phyloP scores from a whole-genome alignment of 1,140 invertebrate species.

The Pogonomyrmex barbatus region DNA sequence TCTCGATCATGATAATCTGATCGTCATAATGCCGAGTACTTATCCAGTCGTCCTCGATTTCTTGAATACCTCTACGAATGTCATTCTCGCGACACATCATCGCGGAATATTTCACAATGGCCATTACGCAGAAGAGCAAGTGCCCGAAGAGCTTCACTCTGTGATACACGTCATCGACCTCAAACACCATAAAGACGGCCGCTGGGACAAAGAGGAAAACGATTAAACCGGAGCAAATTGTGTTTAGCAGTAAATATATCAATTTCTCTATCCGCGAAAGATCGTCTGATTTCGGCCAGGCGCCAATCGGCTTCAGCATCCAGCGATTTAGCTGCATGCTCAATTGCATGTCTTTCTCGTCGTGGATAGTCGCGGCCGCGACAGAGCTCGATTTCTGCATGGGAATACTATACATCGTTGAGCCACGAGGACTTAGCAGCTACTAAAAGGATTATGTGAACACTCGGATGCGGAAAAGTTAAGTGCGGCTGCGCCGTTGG shows the following conservation, averaged over 20 bases:
- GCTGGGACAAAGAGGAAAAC: constrained; percentile 50
- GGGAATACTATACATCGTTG: neutral
- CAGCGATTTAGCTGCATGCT: constrained; percentile 63
- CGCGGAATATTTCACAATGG: too few species aligned
- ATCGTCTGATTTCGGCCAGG: constrained; percentile 41
- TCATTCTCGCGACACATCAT: too few species aligned
- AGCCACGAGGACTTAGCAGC: neutral
- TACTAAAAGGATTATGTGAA: constrained; percentile 14
- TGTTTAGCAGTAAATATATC: neutral
- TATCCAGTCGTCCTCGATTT: too few species aligned
- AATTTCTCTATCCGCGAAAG: neutral
- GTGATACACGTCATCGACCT: constrained; percentile 69
- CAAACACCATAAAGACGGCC: constrained; percentile 42
- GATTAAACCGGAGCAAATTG: constrained; percentile 37
- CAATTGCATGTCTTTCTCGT: neutral
- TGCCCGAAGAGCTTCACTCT: constrained; percentile 78
- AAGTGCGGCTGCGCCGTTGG: neutral
- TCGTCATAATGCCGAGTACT: too few species aligned
- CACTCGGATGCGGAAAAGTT: neutral
- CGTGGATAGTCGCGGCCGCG: neutral
- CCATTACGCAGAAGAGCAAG: constrained; percentile 71
- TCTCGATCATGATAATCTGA: too few species aligned
- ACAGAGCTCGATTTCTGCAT: neutral
- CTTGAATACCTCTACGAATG: too few species aligned
- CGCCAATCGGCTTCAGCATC: constrained; percentile 67